These are phyloP conservation scores for Procavia capensis DNA, from an alignment of 2,113 vertebrate species.

Conservation along the genomic window DNA sequence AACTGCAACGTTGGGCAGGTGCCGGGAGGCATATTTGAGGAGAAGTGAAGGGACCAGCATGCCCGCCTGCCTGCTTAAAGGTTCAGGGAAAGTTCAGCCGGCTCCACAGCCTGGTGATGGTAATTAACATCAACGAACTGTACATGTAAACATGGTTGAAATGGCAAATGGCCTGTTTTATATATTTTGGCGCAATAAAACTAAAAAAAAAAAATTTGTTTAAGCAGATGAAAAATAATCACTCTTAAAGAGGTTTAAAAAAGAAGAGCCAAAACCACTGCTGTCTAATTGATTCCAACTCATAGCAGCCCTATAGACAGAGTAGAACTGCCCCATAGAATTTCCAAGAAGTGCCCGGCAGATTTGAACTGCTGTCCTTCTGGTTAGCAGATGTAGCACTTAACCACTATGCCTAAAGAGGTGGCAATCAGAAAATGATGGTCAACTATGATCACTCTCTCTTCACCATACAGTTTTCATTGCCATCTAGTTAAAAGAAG, in stretches of 20 bases:
- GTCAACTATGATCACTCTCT: neutral
- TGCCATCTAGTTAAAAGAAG: neutral
- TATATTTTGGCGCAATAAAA: neutral
- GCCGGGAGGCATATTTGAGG: neutral
- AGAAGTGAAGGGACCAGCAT: neutral
- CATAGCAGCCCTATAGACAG: no score
- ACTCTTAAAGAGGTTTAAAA: neutral
- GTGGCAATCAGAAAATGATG: neutral
- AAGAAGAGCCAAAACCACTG: no score
- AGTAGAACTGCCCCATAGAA: no score
- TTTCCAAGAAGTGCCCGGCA: no score
- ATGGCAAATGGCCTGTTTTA: neutral
- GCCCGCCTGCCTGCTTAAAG: neutral
- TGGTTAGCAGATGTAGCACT: no score
- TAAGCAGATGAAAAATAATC: neutral
- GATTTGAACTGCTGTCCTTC: no score
- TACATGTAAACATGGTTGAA: neutral
- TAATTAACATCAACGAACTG: neutral
- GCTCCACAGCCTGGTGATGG: neutral
- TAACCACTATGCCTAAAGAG: no score
- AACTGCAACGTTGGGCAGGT: neutral
- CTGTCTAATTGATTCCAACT: no score
- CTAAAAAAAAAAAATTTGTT: neutral
- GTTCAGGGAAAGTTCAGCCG: neutral
- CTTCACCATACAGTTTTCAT: neutral